Evolutionary conservation across 1,140 invertebrate species (phyloP), one percentile per base, ranked within the genome.

Genomic region (Planococcus citri): DNA sequence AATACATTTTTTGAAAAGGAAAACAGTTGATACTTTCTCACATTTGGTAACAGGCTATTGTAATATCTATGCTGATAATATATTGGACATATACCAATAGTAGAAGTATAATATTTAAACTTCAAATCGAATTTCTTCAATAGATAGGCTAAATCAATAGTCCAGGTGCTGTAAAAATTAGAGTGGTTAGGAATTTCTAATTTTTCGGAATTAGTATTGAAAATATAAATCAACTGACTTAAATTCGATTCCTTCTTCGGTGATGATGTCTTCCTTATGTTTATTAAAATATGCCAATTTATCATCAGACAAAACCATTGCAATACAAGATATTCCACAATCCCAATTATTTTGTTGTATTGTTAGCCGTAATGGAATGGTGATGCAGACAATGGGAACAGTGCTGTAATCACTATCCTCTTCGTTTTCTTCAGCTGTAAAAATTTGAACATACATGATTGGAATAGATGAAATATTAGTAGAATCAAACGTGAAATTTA

Each of bases 331-430:
- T 22, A 60, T 17, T 20, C 57, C 57, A 60, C 57, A 60, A 60
- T 60, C 57, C 57, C 57, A 60, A 60, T 60, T 60, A 60, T 60
- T 22, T 60, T 60, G 57, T 60, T 60, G 57, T 9, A 60, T 22
- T 6, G 17, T 60, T 9, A 9, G 57, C 8, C 57, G 57, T 20
- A 60, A 60, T 8, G 21, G 21, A 9, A 60, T 60, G 20, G 4
- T 60, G 8, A 60, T n/a, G 20, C 17, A 9, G 4, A 17, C 57
- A 60, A 60, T 8, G 20, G 57, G 57, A 6, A 60, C 57, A 6
- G 57, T 60, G 20, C 57, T 60, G n/a, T 60, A 60, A 60, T 17
- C 21, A 8, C 20, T n/a, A 60, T 17, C 17, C 8, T 60, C 57
- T n/a, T 60, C 57, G 20, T 60, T 60, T 60, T 60, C 57, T 60